phyloP scores from a whole-genome alignment of 23 tunicate genomes.

The Clavelina lepadiformis region DNA sequence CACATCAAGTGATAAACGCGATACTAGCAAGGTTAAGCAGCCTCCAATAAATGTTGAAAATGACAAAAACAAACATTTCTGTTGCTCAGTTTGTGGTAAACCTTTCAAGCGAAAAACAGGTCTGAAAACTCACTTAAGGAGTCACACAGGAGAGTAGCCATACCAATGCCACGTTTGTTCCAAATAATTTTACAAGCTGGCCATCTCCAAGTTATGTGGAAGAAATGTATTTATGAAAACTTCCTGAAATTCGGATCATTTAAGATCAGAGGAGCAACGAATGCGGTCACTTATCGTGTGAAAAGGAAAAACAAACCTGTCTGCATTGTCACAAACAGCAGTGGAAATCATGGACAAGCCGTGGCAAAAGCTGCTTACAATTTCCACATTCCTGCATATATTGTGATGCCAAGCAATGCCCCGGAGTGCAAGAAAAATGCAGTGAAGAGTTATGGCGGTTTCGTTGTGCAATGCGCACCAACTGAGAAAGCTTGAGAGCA shows the following conservation, averaged over 20 bases:
- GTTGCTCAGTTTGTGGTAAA: too few species aligned
- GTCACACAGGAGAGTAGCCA: too few species aligned
- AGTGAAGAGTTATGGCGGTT: conserved; percentile 71
- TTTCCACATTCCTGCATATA: conserved; percentile 41
- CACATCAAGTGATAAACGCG: too few species aligned
- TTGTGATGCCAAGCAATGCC: conserved; percentile 65
- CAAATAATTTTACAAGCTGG: too few species aligned
- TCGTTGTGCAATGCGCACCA: conserved; percentile 49
- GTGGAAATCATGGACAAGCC: conserved; percentile 97
- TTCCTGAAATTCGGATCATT: conserved; percentile 91
- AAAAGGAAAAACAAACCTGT: conserved; percentile 8
- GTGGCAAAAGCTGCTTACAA: conserved; percentile 72
- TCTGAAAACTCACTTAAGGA: too few species aligned
- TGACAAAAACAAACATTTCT: too few species aligned
- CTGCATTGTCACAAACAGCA: conserved; percentile 86
- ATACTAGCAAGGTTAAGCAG: too few species aligned
- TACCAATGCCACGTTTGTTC: too few species aligned
- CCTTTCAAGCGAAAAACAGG: too few species aligned
- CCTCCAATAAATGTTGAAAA: too few species aligned
- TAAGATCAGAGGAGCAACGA: conserved; percentile 85
- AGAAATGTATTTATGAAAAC: conserved; percentile 61
- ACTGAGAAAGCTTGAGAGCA: conserved; percentile 45
- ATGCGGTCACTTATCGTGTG: conserved; percentile 23
- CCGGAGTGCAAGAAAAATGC: conserved; percentile 74
- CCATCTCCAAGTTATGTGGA: conserved; percentile 43